These are phyloP conservation scores for Rapana venosa DNA, from an alignment of 2,888 invertebrate species.

Conservation along the genomic window DNA sequence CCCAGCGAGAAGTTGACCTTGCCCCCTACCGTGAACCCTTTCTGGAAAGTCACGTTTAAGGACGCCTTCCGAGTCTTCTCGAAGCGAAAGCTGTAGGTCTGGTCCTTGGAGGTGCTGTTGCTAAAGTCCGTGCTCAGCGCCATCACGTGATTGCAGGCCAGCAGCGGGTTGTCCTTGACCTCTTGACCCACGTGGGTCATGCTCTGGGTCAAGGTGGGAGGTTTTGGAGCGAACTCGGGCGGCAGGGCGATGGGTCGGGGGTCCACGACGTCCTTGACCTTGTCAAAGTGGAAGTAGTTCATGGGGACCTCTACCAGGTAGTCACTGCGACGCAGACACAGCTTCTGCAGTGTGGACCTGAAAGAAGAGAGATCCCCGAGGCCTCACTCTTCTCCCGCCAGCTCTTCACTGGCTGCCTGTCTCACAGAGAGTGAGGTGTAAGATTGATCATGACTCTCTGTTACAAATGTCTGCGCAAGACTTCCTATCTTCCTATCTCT, in stretches of 20 bases:
- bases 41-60: constrained; percentile 50
- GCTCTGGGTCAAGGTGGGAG: background rate
- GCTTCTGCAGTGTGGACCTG: constrained; percentile 10
- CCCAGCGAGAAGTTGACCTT: constrained; percentile 47
- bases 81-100: constrained; percentile 54
- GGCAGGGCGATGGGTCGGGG: background rate
- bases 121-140: constrained; percentile 50
- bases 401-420: too few relatives aligned
- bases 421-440: background rate
- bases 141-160: constrained; percentile 23
- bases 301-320: constrained; percentile 52
- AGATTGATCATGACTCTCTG: too few relatives aligned
- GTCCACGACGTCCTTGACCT: background rate
- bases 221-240: background rate
- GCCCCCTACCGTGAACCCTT: constrained; percentile 49
- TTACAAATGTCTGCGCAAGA: too few relatives aligned
- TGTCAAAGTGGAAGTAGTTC: constrained; percentile 54
- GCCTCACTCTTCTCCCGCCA: too few relatives aligned
- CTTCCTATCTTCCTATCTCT: too few relatives aligned
- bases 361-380: background rate
- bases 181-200: constrained; percentile 28
- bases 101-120: constrained; percentile 49
- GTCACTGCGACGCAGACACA: constrained; percentile 47
- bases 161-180: background rate
- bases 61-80: constrained; percentile 51